Evolutionary conservation across 2,797 vertebrate species (phyloP), one percentile per base, ranked within the genome.

Genomic region (Staurois parvus): DNA sequence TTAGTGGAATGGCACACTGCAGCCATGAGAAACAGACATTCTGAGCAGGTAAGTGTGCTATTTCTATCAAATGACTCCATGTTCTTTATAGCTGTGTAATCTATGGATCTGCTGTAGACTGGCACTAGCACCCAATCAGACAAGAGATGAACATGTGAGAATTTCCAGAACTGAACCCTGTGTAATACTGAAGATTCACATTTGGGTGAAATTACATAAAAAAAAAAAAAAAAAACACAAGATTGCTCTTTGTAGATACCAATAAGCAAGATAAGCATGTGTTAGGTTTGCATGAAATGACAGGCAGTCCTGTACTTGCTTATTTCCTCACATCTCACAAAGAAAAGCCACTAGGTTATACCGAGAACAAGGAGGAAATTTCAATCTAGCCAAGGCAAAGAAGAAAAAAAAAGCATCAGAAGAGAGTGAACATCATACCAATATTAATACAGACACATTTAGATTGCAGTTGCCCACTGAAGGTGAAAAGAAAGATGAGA

Each of bases 401-500:
- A 66, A 19, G 80, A 76, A 79, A 78, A 84, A 72, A 87, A 79
- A 83, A 66, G 64, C 79, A 75, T 66, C 62, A 29, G 64, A 66
- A 42, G 76, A 73, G 73, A 79, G 45, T 11, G 75, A 84, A 69
- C 81, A 83, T 87, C 81, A 84, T 74, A 76, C 70, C 68, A 45
- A 79, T 83, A 87, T 87, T 79, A 87, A 76, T 75, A 56, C 81
- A 84, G 85, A 87, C 85, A 87, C 81, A 79, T 87, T 81, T 81
- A 83, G 81, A 87, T 87, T 87, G 81, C 69, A 83, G 76, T 79
- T 87, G 70, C 69, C 81, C 85, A 87, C 76, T 87, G 81, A 87
- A 83, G 76, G 76, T 83, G 81, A 87, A 87, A 83, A 84, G 85
- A 87, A 87, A 83, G 81, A 87, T 87, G 85, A 87, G 85, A 75